Base-by-base conservation (phyloP, 2,888 invertebrate genomes). In the Dryomyza anilis region DNA sequence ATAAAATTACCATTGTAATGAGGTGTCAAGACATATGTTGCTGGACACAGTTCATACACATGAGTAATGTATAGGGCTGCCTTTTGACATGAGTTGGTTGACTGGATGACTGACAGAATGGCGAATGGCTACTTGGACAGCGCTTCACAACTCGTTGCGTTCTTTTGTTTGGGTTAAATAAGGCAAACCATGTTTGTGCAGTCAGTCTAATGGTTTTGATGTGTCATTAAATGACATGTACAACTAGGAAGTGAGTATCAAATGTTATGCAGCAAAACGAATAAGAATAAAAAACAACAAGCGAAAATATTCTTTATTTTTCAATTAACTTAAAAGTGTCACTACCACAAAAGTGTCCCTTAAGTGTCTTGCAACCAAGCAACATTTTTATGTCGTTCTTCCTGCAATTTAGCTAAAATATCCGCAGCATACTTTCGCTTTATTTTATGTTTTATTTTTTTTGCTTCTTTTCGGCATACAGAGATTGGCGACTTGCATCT, bases 181-280 rank as follows among this genome's bases (percentile, higher is more conserved):
- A 36, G 55, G 21, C 55, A 55, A 3, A 14, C 33, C 55, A 55
- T 55, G 55, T 55, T 55, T 55, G 55, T 36, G 36, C 55, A 55
- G 36, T 36, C 55, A 55, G 55, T 55, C 23, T n/a, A 36, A 55
- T 55, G 36, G 36, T 33, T 33, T 19, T 55, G 21, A 55, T 19
- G 55, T 55, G 23, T 21, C 36, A 7, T 55, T 33, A 12, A 6
- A 19, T 55, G 2, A 21, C 23, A 2, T 2, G 1, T 36, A 36
- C 25, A 55, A 55, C 12, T 55, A 36, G 33, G 55, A 33, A 55
- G 27, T 21, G 55, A 12, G 23, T 55, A n/a, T 55, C 55, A 36
- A 12, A 36, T 55, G 55, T 10, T 23, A 3, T 7, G 3, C 4
- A 39, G 6, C 33, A 12, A n/a, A 7, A 4, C 39, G 3, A n/a